Evolutionary conservation across 2,113 vertebrate genomes (phyloP).

Genomic region (Corvus cornix): DNA sequence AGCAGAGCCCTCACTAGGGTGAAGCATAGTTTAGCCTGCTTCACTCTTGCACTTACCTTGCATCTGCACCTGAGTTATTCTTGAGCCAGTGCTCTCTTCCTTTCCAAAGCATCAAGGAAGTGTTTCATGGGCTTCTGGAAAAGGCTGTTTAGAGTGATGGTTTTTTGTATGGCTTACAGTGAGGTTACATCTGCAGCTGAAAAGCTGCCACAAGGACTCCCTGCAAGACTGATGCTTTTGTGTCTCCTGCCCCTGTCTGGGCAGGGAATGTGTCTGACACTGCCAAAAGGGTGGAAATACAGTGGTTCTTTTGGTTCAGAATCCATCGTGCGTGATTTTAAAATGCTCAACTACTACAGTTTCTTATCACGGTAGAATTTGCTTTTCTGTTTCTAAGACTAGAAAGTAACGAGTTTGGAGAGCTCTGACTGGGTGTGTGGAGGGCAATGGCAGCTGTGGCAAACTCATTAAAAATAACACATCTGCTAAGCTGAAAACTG

Average conservation of each 20-base stretch:
- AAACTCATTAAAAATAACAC: not conserved
- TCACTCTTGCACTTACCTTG: not conserved
- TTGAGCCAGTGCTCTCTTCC: not conserved
- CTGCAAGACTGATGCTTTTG: not conserved
- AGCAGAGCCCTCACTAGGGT: not conserved
- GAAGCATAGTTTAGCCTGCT: not conserved
- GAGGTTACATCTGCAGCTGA: conserved; percentile 21
- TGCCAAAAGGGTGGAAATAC: not conserved
- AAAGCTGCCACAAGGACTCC: not conserved
- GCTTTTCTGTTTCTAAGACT: not conserved
- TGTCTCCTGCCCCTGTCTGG: conserved; percentile 1
- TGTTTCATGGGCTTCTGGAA: conserved; percentile 9
- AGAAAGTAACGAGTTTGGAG: not conserved
- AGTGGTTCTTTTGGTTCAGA: not conserved
- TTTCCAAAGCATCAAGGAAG: not conserved
- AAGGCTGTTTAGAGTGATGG: not conserved
- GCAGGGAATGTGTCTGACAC: not conserved
- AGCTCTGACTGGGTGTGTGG: not conserved
- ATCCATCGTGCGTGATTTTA: accelerated
- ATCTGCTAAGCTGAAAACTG: not conserved
- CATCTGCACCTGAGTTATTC: not conserved
- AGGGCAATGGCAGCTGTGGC: not conserved
- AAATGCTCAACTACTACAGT: not conserved
- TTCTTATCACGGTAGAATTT: not conserved
- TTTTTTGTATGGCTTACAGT: not conserved